Evolutionary conservation across 2,113 vertebrate genomes (phyloP), one percentile per base, ranked within the genome.

Genomic region (Channa argus): DNA sequence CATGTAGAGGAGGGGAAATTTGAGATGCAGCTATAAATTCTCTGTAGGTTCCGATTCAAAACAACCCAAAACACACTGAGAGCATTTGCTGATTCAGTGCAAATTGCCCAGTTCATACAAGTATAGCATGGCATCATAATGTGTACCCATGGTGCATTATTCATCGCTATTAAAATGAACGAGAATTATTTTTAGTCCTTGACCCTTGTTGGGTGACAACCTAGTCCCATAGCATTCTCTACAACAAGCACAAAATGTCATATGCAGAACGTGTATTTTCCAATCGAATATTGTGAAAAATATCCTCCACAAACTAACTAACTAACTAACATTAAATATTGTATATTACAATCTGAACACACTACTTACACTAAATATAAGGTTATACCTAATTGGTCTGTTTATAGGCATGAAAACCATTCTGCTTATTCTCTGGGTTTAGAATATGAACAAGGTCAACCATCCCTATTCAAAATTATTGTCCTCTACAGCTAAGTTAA

Each of bases 81-180:
- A 39, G 51, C 67, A 67, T 78, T 71, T 80, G 65, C 45, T 45
- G 64, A 79, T 68, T 84, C 67, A 63, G 64, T 56, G 61, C 58
- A 89, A 86, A 87, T 72, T 66, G 68, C 43, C 67, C 54, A 61
- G 63, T 82, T 84, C 71, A 71, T 38, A 8, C 71, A 66, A 51
- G 46, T 64, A 76, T 53, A 52, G 74, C 63, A 45, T 53, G 67
- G 45, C 60, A 77, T 79, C 53, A 54, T 55, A 49, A 63, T 60
- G 63, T 15, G 47, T 74, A 68, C n/a, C 71, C 74, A 10, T 37
- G 59, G 71, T 71, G 58, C 65, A 77, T 78, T 85, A 61, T 74
- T 80, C 70, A 82, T 70, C 46, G 0, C 51, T 71, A 56, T 77
- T 84, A 49, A 82, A 87, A 82, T 82, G 14, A 74, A 56, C 49